Percentiles rank a stretch among this genome's conserved stretches.
Conservation (phyloP, 2,113 vertebrate species). For the Circaetus gallicus region DNA sequence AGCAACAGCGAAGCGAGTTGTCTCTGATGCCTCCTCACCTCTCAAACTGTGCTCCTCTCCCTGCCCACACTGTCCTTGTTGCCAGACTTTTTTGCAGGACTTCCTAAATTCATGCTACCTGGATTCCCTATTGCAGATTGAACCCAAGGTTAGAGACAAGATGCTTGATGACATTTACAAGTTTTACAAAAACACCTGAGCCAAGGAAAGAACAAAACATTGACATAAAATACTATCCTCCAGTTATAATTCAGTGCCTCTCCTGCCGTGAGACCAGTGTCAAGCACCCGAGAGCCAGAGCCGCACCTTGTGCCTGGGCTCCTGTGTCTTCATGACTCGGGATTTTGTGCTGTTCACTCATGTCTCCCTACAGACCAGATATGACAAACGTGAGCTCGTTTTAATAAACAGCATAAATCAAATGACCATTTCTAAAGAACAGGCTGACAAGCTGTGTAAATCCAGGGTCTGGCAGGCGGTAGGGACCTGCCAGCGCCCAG, state of each 20-base stretch:
- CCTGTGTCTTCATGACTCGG: background rate
- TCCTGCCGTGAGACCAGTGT: background rate
- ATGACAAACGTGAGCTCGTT: background rate
- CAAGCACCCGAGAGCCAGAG: background rate
- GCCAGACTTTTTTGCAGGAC: background rate
- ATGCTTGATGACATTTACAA: background rate
- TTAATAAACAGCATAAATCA: background rate
- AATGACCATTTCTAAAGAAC: background rate
- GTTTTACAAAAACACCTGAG: background rate
- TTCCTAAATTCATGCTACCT: background rate
- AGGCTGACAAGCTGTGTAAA: background rate
- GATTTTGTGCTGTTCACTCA: background rate
- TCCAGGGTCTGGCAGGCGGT: background rate
- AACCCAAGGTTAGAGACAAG: background rate
- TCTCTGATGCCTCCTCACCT: background rate
- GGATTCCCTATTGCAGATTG: background rate
- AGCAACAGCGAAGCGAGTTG: rapidly evolving
- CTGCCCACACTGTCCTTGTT: background rate
- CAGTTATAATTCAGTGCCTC: background rate
- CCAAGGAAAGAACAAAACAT: background rate
- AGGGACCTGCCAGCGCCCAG: background rate
- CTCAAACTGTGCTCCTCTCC: background rate
- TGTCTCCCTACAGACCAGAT: background rate
- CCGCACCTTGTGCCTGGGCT: background rate
- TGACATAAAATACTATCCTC: background rate